phyloP scores from a whole-genome alignment of 2,113 vertebrate species.

The Hassar affinis region DNA sequence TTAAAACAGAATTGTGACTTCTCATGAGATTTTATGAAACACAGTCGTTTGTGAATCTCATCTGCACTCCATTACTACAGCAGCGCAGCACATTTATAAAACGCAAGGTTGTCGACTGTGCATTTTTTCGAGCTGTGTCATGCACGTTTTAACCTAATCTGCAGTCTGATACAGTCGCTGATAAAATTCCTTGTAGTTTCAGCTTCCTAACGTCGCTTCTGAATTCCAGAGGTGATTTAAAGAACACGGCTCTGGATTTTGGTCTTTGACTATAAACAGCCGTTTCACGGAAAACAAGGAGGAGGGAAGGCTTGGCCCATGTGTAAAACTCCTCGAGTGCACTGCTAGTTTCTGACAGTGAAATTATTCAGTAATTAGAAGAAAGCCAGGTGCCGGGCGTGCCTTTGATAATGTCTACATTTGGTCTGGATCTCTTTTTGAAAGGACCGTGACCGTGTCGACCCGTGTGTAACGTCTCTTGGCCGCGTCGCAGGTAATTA shows the following conservation, averaged over 20 bases:
- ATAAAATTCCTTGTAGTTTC: conserved; percentile 1
- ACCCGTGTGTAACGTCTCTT: conserved; percentile 58
- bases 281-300: background rate
- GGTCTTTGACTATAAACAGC: conserved; percentile 32
- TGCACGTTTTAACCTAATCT: background rate
- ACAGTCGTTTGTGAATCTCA: background rate
- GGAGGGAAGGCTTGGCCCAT: background rate
- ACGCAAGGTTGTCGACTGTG: background rate
- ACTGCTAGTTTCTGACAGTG: conserved; percentile 39
- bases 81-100: background rate
- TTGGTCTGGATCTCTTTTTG: conserved; percentile 56
- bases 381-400: conserved; percentile 43
- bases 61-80: background rate
- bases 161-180: background rate
- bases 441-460: conserved; percentile 49
- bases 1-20: conserved; percentile 18
- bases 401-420: conserved; percentile 57
- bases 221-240: conserved; percentile 6
- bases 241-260: conserved; percentile 7
- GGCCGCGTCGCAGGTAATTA: conserved; percentile 65
- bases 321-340: conserved; percentile 4
- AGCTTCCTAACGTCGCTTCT: background rate
- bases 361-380: conserved; percentile 46
- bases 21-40: background rate
- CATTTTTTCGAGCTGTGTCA: background rate